Percentiles rank a stretch among this genome's conserved stretches.
Conservation (phyloP, 1,140 invertebrate genomes). For the Cryptotermes secundus region DNA sequence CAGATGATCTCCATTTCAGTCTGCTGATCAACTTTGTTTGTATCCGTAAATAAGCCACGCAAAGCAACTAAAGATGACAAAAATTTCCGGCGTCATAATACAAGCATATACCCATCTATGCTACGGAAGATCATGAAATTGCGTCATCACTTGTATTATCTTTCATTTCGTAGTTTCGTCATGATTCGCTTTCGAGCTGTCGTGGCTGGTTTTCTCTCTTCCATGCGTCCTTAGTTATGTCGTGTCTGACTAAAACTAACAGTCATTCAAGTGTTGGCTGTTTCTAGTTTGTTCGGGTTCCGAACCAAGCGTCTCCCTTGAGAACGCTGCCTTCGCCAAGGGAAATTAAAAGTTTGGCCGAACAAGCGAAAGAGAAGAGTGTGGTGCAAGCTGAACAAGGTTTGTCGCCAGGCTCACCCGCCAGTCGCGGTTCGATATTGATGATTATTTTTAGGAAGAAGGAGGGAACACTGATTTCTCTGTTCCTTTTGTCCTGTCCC, state of each 20-base stretch:
- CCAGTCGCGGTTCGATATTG: neutral
- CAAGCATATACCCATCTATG: too few relatives aligned
- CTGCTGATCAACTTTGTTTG: too few relatives aligned
- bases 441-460: neutral
- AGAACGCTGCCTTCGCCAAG: neutral
- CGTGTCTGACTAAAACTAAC: neutral
- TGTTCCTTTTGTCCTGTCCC: neutral
- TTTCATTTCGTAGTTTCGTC: neutral
- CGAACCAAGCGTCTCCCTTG: neutral
- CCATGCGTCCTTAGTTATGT: neutral
- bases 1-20: too few relatives aligned
- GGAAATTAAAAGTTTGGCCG: constrained; percentile 13
- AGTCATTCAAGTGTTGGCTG: neutral
- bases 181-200: neutral
- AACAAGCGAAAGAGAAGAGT: neutral
- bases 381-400: neutral
- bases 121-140: too few relatives aligned
- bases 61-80: too few relatives aligned
- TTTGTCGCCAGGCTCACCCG: neutral
- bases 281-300: neutral
- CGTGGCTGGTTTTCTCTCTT: neutral
- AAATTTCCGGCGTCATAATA: too few relatives aligned
- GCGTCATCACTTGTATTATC: neutral
- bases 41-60: too few relatives aligned
- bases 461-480: neutral